Evolutionary conservation across 2,797 vertebrate species (phyloP).

Genomic region (Tiaroga cobitis): DNA sequence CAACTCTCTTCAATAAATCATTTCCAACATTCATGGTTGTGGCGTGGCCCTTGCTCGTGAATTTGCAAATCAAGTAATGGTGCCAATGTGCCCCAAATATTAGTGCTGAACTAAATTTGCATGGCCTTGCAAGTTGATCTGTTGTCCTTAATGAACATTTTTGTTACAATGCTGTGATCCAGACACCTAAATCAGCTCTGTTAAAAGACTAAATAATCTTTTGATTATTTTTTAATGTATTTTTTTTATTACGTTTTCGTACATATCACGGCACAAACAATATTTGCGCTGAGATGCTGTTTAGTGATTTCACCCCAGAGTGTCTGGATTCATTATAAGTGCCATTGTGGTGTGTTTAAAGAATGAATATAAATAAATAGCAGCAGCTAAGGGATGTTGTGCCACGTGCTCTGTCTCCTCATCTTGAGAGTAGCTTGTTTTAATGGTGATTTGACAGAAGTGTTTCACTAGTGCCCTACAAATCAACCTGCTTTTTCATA

Average conservation of each 20-base stretch:
- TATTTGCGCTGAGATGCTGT: not conserved
- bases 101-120: not conserved
- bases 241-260: no score
- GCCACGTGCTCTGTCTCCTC: not conserved
- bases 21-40: no score
- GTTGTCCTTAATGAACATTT: not conserved
- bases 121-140: not conserved
- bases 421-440: not conserved
- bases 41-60: no score
- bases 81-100: not conserved
- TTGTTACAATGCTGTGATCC: not conserved
- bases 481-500: not conserved
- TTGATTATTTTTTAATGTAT: not conserved
- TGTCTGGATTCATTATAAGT: not conserved
- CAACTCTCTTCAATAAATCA: no score
- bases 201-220: not conserved
- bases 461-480: not conserved
- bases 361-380: conserved; percentile 12
- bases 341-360: not conserved
- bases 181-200: not conserved
- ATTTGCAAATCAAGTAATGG: not conserved
- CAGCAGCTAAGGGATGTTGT: not conserved
- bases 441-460: not conserved
- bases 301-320: not conserved
- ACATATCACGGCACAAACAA: not conserved